phyloP scores from a whole-genome alignment of 2,113 vertebrate genomes.

The Mirounga angustirostris region DNA sequence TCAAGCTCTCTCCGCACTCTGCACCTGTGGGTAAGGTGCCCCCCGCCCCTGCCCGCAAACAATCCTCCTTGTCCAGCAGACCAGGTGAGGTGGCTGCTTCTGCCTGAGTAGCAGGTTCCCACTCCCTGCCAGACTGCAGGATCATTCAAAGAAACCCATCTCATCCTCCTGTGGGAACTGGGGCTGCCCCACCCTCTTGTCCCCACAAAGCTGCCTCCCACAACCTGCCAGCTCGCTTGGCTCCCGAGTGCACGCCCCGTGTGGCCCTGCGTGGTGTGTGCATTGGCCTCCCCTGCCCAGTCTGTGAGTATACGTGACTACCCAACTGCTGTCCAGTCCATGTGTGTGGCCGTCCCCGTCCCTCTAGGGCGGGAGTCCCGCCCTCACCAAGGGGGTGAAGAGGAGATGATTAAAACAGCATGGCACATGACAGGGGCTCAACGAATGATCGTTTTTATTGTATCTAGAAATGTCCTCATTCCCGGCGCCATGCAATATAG shows the following conservation, averaged over 20 bases:
- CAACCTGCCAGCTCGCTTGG: no score
- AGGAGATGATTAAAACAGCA: not conserved
- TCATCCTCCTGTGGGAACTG: not conserved
- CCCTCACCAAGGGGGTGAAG: not conserved
- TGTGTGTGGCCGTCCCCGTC: no score
- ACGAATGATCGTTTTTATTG: not conserved
- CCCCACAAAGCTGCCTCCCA: not conserved
- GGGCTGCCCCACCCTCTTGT: not conserved
- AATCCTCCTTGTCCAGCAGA: no score
- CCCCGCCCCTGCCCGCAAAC: accelerated
- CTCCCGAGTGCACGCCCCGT: not conserved
- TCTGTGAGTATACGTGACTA: not conserved
- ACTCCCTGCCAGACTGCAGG: not conserved
- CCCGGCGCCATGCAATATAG: not conserved
- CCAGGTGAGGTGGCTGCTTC: not conserved
- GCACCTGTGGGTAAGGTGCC: not conserved
- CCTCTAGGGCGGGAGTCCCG: not conserved
- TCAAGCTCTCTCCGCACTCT: not conserved
- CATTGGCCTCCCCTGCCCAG: not conserved
- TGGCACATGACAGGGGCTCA: not conserved
- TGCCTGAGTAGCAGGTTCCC: not conserved
- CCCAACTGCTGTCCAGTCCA: not conserved
- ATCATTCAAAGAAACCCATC: not conserved
- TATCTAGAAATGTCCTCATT: not conserved
- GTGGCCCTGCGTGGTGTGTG: not conserved